phyloP scores from a whole-genome alignment of 2,113 vertebrate species.

The Ictidomys tridecemlineatus region DNA sequence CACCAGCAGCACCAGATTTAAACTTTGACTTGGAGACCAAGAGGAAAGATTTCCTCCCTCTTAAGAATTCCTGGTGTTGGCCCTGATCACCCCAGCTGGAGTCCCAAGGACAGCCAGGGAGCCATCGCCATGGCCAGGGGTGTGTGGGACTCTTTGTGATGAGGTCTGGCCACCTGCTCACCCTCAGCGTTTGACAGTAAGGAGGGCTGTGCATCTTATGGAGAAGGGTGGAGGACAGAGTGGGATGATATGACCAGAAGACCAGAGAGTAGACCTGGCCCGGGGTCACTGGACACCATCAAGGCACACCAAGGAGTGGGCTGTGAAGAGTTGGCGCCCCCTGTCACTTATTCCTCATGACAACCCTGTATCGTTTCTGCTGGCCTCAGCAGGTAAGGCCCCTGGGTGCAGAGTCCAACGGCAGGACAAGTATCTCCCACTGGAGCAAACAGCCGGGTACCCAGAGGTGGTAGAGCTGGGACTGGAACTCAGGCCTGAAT shows the following conservation, averaged over 20 bases:
- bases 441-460: too few species aligned
- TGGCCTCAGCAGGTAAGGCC: not conserved
- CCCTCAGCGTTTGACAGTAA: not conserved
- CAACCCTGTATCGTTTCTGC: rapidly evolving
- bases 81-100: not conserved
- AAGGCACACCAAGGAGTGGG: not conserved
- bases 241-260: not conserved
- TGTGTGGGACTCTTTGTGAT: rapidly evolving
- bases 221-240: too few species aligned
- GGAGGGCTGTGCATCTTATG: not conserved
- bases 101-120: not conserved
- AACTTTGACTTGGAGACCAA: not conserved
- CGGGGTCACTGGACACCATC: rapidly evolving
- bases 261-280: not conserved
- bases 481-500: not conserved
- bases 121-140: not conserved
- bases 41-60: not conserved
- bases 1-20: not conserved
- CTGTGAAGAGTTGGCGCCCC: rapidly evolving
- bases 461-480: not conserved
- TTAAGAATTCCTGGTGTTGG: not conserved
- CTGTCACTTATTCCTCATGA: rapidly evolving
- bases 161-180: not conserved
- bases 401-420: rapidly evolving
- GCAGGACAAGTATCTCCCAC: rapidly evolving